Percentiles rank a stretch among this genome's conserved stretches.
phyloP scores from a whole-genome alignment of 2,888 invertebrate species.

The Agrilus mali region DNA sequence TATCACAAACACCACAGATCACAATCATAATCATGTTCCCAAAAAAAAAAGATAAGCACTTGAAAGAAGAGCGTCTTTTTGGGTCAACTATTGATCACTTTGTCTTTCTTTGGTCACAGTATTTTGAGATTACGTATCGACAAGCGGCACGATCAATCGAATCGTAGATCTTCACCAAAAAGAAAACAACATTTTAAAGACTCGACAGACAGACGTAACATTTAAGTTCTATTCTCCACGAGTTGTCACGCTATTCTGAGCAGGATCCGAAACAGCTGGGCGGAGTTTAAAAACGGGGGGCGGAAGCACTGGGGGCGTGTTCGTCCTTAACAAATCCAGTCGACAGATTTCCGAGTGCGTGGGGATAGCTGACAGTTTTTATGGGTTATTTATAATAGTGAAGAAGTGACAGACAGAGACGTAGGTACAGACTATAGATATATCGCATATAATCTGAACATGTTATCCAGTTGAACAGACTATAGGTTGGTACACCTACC shows the following conservation, averaged over 20 bases:
- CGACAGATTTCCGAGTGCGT: constrained; percentile 17
- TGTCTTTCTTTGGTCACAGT: background rate
- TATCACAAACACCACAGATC: background rate
- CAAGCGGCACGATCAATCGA: background rate
- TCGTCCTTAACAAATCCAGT: constrained; percentile 22
- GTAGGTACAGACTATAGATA: too few species aligned
- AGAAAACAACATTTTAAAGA: constrained; percentile 3
- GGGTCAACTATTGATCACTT: background rate
- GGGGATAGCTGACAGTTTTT: constrained; percentile 26
- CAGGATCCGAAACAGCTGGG: constrained; percentile 21
- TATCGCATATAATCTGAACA: background rate
- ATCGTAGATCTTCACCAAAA: background rate
- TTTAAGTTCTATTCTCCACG: constrained; percentile 23
- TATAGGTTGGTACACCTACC: too few species aligned
- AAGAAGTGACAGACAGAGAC: too few species aligned
- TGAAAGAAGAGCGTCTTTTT: background rate
- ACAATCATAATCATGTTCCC: too few species aligned
- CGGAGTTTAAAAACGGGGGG: constrained; percentile 24
- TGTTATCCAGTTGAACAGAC: too few species aligned
- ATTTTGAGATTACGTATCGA: background rate
- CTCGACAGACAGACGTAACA: constrained; percentile 4
- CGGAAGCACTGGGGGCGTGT: constrained; percentile 17
- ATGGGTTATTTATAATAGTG: constrained; percentile 28
- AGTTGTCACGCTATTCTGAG: constrained; percentile 29
- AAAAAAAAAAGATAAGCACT: too few species aligned